Evolutionary conservation across 2,888 invertebrate genomes (phyloP).

Genomic region (Eilema depressum): DNA sequence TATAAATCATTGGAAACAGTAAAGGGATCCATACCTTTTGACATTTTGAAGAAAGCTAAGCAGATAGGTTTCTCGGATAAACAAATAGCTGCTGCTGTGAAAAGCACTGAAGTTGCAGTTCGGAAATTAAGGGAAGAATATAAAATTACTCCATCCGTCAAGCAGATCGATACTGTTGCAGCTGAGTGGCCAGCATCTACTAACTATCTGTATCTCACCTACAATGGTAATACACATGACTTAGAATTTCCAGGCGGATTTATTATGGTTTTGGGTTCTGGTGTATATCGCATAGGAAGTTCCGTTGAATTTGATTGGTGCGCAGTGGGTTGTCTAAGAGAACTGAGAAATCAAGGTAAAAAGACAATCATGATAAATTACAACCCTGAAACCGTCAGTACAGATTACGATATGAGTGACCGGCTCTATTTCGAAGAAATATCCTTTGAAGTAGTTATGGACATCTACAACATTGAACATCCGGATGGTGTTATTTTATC

Average conservation of each 20-base stretch:
- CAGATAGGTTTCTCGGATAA: constrained; percentile 98
- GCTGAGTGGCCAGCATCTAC: constrained; percentile 99
- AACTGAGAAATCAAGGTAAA: constrained; percentile 94
- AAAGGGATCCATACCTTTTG: constrained; percentile 87
- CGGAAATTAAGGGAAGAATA: constrained; percentile 92
- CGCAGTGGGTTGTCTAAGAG: constrained; percentile 97
- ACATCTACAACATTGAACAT: constrained; percentile 97
- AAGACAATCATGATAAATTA: constrained; percentile 99
- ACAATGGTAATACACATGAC: constrained; percentile 95
- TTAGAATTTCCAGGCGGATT: constrained; percentile 92
- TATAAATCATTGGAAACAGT: constrained; percentile 89
- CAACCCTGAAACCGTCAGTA: constrained; percentile 99
- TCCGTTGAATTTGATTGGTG: constrained; percentile 99
- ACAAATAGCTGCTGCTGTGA: constrained; percentile 95
- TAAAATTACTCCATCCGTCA: constrained; percentile 94
- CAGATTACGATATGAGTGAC: constrained; percentile 99
- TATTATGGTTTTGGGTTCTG: constrained; percentile 97
- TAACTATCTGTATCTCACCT: constrained; percentile 99
- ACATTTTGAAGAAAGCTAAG: constrained; percentile 93
- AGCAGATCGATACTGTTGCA: constrained; percentile 99
- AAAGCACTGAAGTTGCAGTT: constrained; percentile 95
- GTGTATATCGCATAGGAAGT: constrained; percentile 98
- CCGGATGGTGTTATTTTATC: constrained; percentile 98
- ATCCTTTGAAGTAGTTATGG: constrained; percentile 99
- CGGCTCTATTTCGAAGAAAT: constrained; percentile 99